Conservation (phyloP, 1,140 invertebrate genomes). For the Drosophila watanabei region DNA sequence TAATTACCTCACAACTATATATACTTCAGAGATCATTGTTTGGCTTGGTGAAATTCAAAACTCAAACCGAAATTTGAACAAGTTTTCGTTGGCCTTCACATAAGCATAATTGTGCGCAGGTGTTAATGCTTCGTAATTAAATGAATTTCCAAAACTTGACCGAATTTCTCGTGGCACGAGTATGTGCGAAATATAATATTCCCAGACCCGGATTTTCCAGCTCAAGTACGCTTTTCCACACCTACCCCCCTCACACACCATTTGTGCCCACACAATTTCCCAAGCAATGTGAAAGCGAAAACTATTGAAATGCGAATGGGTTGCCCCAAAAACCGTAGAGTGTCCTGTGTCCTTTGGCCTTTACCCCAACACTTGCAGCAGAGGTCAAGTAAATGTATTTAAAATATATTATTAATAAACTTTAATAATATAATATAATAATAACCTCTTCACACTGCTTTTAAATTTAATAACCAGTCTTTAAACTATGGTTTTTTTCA, state of each 20-base stretch:
- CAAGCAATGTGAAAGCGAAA: constrained; percentile 64
- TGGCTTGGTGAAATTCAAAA: background rate
- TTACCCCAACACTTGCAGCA: background rate
- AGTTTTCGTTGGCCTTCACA: background rate
- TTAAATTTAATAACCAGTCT: too few relatives aligned
- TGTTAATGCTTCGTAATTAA: constrained; percentile 15
- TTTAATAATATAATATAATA: too few relatives aligned
- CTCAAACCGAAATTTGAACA: background rate
- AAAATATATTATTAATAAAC: background rate
- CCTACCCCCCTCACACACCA: background rate
- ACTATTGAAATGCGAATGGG: constrained; percentile 62
- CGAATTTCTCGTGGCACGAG: background rate
- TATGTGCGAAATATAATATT: constrained; percentile 5
- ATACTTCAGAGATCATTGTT: background rate
- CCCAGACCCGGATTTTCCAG: constrained; percentile 5
- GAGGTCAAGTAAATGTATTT: background rate
- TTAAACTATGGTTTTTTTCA: too few relatives aligned
- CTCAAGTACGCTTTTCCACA: constrained; percentile 1
- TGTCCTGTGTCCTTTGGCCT: constrained; percentile 18
- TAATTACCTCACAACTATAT: background rate
- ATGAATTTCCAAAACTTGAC: constrained; percentile 14
- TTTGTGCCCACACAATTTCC: constrained; percentile 11
- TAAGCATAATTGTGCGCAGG: constrained; percentile 2
- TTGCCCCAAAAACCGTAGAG: constrained; percentile 21
- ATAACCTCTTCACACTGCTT: too few relatives aligned